Evolutionary conservation across 2,888 invertebrate species (phyloP).

Genomic region (Ophioninae sp.): DNA sequence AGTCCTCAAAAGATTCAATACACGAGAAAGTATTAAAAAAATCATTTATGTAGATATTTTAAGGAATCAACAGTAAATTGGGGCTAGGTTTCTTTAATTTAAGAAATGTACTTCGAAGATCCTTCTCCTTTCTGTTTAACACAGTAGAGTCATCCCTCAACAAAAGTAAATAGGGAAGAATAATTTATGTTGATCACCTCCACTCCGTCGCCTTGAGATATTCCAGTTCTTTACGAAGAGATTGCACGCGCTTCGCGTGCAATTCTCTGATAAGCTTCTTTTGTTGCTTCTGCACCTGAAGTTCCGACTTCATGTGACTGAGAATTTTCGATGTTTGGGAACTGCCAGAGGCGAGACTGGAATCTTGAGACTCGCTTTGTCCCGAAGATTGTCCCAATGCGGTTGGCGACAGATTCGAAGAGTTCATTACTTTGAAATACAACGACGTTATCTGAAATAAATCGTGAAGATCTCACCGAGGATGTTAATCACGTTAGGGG

Average conservation of each 20-base stretch:
- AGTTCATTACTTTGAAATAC: constrained; percentile 73
- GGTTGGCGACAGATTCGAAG: constrained; percentile 75
- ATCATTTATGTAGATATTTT: neutral
- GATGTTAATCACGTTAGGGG: neutral
- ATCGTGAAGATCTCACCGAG: neutral
- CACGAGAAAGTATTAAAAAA: neutral
- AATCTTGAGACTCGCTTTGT: constrained; percentile 77
- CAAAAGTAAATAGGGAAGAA: neutral
- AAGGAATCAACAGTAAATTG: neutral
- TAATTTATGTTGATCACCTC: constrained; percentile 85
- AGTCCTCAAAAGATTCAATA: neutral
- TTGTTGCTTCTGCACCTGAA: constrained; percentile 83
- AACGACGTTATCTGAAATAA: neutral
- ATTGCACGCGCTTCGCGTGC: constrained; percentile 87
- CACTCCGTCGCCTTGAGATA: constrained; percentile 91
- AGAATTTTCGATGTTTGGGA: constrained; percentile 79
- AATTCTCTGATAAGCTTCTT: constrained; percentile 85
- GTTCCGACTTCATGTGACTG: constrained; percentile 83
- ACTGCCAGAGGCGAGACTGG: constrained; percentile 73
- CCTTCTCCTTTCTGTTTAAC: neutral
- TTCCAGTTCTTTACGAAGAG: constrained; percentile 88
- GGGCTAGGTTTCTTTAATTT: neutral
- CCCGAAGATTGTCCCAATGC: constrained; percentile 73
- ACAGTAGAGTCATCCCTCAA: neutral
- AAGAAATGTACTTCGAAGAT: neutral